Evolutionary conservation across 2,888 invertebrate species (phyloP), one percentile per base, ranked within the genome.

Genomic region (Neocrepidodera transversa): DNA sequence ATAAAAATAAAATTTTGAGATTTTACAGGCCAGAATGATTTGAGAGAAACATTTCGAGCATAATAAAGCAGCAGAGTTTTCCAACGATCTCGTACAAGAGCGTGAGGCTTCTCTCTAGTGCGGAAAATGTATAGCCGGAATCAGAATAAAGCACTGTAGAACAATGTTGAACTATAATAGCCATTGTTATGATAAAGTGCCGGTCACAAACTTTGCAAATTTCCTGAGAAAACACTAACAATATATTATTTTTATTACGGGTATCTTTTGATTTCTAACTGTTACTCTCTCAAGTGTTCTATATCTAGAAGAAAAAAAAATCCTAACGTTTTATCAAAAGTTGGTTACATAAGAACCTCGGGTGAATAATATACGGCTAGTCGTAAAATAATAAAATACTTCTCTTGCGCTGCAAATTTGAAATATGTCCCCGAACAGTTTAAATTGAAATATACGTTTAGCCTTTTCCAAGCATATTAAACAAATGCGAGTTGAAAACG

Each of bases 301-400:
- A 70, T 72, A 72, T 74, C 71, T 68, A 66, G n/a, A n/a, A n/a
- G n/a, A n/a, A n/a, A n/a, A n/a, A 68, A 63, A 68, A 70, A 64
- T 68, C 68, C 66, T 63, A 72, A 70, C 71, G 67, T 69, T 74
- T 72, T 70, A 70, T 69, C 71, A 69, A 70, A 70, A 72, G 65
- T 71, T 69, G 70, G 71, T 71, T 72, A 70, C 70, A 69, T 70
- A 71, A 68, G 69, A 68, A 68, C 68, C 60, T 68, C 68, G 11
- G 64, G 64, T 58, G 52, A 58, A 65, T 70, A 69, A 73, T 72
- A 71, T 71, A 73, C 64, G 63, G 57, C 62, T 45, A 66, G 64
- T 70, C 68, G 69, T 71, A 70, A 72, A 73, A 72, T 71, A 73
- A 73, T 73, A 71, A 71, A 72, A 72, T 71, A 71, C 71, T 70